Conservation (phyloP, 2,797 vertebrate species). For the Malacoraja senta region DNA sequence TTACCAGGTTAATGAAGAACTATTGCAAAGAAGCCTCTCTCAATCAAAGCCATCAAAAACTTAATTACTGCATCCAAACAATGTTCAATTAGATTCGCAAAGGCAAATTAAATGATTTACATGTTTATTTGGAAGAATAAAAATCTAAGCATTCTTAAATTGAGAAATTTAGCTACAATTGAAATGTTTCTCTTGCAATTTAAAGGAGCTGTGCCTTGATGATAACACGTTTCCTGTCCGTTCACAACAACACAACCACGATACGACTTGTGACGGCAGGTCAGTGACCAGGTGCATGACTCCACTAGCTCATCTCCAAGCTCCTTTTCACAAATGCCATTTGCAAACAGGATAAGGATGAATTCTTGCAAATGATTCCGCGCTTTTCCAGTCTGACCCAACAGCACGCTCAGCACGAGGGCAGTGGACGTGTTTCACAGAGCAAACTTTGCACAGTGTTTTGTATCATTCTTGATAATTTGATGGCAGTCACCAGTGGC, state of each 20-base stretch:
- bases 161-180: background rate
- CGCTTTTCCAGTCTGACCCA: background rate
- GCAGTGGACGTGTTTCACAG: background rate
- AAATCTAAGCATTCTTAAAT: background rate
- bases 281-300: background rate
- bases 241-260: background rate
- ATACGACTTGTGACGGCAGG: background rate
- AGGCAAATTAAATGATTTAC: background rate
- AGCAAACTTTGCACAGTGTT: background rate
- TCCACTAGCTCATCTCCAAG: background rate
- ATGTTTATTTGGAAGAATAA: background rate
- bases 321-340: background rate
- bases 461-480: background rate
- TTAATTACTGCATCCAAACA: background rate
- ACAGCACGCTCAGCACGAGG: background rate
- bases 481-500: background rate
- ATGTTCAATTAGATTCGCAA: background rate
- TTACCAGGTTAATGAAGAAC: background rate
- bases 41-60: slow-evolving; percentile 17
- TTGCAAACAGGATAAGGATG: background rate
- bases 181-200: background rate
- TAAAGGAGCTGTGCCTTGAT: background rate
- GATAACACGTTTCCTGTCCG: background rate
- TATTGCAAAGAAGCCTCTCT: background rate
- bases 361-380: background rate